Evolutionary conservation across 2,888 invertebrate species (phyloP).

Genomic region (Trachelus stipa): DNA sequence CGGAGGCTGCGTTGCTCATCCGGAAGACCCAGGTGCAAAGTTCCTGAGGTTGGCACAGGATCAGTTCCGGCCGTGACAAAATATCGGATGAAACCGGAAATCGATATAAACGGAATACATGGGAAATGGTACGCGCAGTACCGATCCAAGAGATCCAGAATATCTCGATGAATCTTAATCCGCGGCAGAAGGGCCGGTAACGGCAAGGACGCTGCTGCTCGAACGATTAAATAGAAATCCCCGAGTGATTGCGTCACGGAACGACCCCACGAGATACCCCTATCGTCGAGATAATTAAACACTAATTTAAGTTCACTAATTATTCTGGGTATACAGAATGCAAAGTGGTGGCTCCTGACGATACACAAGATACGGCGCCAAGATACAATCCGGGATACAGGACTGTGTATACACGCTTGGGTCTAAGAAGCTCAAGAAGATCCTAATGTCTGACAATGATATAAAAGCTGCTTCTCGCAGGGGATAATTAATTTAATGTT

Average conservation of each 20-base stretch:
- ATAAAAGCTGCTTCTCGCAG: background rate
- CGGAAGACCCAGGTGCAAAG: no score
- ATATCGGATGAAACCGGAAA: no score
- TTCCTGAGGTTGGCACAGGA: no score
- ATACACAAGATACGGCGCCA: background rate
- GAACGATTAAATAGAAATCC: constrained; percentile 51
- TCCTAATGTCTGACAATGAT: background rate
- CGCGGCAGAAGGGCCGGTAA: no score
- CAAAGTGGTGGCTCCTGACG: background rate
- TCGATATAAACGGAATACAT: no score
- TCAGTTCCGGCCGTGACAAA: no score
- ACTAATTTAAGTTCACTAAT: constrained; percentile 26
- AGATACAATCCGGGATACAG: background rate
- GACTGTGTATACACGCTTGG: background rate
- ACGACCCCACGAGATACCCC: constrained; percentile 3
- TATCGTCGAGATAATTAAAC: constrained; percentile 1
- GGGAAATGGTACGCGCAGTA: no score
- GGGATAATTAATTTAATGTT: constrained; percentile 5
- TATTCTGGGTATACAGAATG: constrained; percentile 10
- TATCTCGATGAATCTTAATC: no score
- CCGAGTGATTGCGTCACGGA: constrained; percentile 45
- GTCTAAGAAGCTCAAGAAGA: no score
- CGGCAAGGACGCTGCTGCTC: no score
- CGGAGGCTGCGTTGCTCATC: no score
- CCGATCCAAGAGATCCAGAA: no score